A percentile compares a stretch with the other conserved stretches of the same genome.
Evolutionary conservation across 2,888 invertebrate genomes (phyloP).

Genomic region (Tethea ocularis): DNA sequence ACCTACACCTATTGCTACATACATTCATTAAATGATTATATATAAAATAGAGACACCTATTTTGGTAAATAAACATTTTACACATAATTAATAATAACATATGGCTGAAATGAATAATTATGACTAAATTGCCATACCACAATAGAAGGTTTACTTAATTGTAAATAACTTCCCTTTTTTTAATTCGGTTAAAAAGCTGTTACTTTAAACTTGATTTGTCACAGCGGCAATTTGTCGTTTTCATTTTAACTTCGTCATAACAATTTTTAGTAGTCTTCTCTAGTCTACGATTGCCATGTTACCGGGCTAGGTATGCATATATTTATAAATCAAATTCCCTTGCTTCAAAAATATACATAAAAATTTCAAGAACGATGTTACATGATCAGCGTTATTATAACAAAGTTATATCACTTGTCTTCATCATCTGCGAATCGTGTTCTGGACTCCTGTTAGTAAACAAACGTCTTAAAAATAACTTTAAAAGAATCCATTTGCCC

Average conservation of each 20-base stretch:
- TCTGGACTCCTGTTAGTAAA: conserved; percentile 67
- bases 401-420: conserved; percentile 63
- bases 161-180: no score
- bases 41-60: conserved; percentile 52
- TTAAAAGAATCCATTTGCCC: neutral
- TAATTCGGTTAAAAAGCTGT: neutral
- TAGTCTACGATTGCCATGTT: no score
- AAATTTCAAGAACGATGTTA: neutral
- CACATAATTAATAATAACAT: neutral
- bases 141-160: neutral
- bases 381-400: conserved; percentile 47
- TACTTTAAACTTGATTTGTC: neutral
- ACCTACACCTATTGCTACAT: conserved; percentile 57
- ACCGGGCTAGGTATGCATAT: no score
- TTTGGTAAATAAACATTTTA: conserved; percentile 19
- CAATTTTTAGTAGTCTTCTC: no score
- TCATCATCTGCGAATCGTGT: conserved; percentile 58
- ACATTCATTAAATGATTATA: conserved; percentile 27
- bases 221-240: no score
- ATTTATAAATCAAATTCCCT: neutral
- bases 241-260: neutral
- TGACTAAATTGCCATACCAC: neutral
- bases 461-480: conserved; percentile 22
- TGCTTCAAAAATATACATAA: no score
- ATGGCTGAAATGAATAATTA: neutral